Base-by-base conservation (phyloP, 1,140 invertebrate genomes). In the Drosophila auraria region DNA sequence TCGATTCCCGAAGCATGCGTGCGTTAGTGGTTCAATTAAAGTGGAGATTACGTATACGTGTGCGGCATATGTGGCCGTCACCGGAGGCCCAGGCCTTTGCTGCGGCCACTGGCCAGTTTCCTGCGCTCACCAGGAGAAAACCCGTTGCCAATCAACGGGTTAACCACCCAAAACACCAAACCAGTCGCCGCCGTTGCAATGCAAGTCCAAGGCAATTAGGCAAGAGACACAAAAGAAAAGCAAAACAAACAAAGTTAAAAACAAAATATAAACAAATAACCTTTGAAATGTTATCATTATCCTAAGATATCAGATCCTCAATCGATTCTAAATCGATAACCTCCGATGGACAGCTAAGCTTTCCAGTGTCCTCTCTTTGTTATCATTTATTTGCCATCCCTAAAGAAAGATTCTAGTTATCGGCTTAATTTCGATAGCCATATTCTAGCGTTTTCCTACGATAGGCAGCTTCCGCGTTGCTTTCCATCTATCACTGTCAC, bases 191-290 rank as follows among this genome's bases (percentile, higher is more conserved):
- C n/a, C n/a, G n/a, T 44, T 68, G 42, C 51, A 53, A 60, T 62
- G 78, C 90, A 91, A 91, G 90, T 89, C 79, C 89, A 91, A 91
- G 89, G 80, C 84, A 75, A 65, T 65, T 65, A 58, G 51, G 44
- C 36, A 69, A 42, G 36, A 47, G 33, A 42, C 42, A 70, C 40
- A 40, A 47, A 45, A 25, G 25, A 30, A 40, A 60, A 15, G 33
- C 12, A 56, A 14, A 14, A 54, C 20, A 36, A 54, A 14, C 12
- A 5, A 36, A 20, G 15, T 2, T 7, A 36, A 15, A 17, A 38
- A 40, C 23, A 8, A 56, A 23, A 56, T 23, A 15, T 23, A 20
- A 23, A 42, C 36, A 56, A 56, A 38, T 23, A 2, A 11, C 20
- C 20, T 11, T 11, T 2, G 0, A 40, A 40, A 38, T 30, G 20